phyloP scores from a whole-genome alignment of 2,113 vertebrate genomes.

The Canis aureus region DNA sequence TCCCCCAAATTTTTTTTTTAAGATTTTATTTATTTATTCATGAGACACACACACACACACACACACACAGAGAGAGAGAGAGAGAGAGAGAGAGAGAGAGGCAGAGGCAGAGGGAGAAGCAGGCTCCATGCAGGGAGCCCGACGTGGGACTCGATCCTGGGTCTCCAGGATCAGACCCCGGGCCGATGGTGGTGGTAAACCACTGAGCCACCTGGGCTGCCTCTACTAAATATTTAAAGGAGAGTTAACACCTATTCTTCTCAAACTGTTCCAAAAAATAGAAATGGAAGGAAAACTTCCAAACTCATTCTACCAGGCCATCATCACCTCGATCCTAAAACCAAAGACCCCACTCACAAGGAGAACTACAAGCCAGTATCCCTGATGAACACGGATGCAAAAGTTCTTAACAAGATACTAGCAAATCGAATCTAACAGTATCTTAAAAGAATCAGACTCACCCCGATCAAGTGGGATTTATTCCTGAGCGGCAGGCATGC shows the following conservation, averaged over 20 bases:
- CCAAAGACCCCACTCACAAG: neutral
- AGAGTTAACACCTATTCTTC: neutral
- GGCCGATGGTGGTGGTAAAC: too few species aligned
- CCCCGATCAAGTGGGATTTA: neutral
- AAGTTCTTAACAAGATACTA: neutral
- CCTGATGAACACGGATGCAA: neutral
- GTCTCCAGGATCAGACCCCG: too few species aligned
- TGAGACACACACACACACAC: too few species aligned
- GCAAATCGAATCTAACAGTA: neutral
- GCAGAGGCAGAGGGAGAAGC: too few species aligned
- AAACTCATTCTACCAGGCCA: neutral
- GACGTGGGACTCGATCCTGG: too few species aligned
- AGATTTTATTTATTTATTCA: too few species aligned
- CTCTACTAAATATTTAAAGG: neutral
- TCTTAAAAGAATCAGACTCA: neutral
- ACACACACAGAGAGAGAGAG: too few species aligned
- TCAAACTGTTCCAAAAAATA: neutral
- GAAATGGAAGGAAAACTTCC: neutral
- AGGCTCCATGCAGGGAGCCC: too few species aligned
- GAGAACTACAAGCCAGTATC: neutral
- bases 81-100: too few species aligned
- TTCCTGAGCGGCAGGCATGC: neutral
- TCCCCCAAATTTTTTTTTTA: too few species aligned
- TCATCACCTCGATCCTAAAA: neutral
- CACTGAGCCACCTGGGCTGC: too few species aligned